A percentile compares a stretch with the other conserved stretches of the same genome.
Conservation (phyloP, 2,797 vertebrate species). For the Leptoclinus maculatus region DNA sequence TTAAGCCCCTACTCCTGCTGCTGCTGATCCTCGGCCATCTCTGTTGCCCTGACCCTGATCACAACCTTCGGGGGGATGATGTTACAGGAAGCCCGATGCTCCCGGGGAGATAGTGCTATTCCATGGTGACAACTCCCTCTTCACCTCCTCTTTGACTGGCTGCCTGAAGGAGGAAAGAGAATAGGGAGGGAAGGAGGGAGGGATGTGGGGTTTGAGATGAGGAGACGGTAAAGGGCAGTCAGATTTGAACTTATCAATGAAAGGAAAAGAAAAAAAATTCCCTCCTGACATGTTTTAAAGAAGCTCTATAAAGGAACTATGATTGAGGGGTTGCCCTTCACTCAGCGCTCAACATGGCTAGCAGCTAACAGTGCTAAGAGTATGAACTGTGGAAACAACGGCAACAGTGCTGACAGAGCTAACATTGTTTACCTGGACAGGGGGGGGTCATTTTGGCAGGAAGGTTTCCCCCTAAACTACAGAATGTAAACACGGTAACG, state of each 20-base stretch:
- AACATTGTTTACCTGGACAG: neutral
- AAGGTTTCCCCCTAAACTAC: neutral
- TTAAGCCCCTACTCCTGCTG: conserved; percentile 46
- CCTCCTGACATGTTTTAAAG: neutral
- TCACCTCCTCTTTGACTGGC: conserved; percentile 90
- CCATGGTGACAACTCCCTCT: conserved; percentile 81
- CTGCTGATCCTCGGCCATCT: conserved; percentile 58
- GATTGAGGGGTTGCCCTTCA: no score
- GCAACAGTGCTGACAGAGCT: no score
- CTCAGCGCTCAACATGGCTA: no score
- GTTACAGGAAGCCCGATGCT: conserved; percentile 86
- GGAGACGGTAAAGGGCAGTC: neutral
- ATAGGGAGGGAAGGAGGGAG: neutral
- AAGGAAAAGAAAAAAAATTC: neutral
- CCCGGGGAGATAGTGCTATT: conserved; percentile 73
- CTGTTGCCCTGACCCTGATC: conserved; percentile 71
- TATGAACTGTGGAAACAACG: no score
- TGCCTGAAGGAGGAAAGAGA: conserved; percentile 80
- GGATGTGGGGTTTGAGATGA: neutral
- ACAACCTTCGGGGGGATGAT: conserved; percentile 74
- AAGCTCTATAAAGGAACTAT: neutral
- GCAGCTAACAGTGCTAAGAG: no score
- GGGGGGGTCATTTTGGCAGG: neutral
- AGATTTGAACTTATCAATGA: neutral
- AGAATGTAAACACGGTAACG: neutral